Evolutionary conservation across 2,888 invertebrate species (phyloP).

Genomic region (Agrochola litura): DNA sequence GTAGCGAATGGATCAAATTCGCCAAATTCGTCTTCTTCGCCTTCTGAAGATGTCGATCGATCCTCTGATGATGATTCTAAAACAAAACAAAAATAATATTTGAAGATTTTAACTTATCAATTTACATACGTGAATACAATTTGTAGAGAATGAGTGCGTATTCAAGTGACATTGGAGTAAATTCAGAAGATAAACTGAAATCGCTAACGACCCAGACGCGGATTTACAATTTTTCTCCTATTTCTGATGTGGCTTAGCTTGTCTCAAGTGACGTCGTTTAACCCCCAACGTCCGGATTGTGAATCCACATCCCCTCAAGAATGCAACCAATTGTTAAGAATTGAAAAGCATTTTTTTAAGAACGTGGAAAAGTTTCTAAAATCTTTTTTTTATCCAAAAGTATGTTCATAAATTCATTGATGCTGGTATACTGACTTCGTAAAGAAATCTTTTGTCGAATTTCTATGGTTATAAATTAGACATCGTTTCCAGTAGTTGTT

Average conservation of each 20-base stretch:
- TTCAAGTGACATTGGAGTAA: constrained; percentile 29
- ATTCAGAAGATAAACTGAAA: constrained; percentile 71
- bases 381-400: constrained; percentile 39
- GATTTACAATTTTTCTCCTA: constrained; percentile 71
- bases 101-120: background rate
- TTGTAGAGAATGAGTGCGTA: background rate
- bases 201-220: constrained; percentile 76
- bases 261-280: constrained; percentile 79
- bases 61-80: constrained; percentile 86
- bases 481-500: constrained; percentile 55
- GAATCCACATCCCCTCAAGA: constrained; percentile 71
- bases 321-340: constrained; percentile 73
- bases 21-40: constrained; percentile 91
- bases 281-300: constrained; percentile 77
- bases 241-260: constrained; percentile 76
- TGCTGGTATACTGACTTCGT: constrained; percentile 23
- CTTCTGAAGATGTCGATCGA: constrained; percentile 89
- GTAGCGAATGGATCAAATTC: constrained; percentile 88
- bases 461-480: constrained; percentile 50
- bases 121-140: background rate
- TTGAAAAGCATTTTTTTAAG: constrained; percentile 55
- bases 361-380: constrained; percentile 47
- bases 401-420: constrained; percentile 49
- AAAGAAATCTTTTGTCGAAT: constrained; percentile 41
- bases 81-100: constrained; percentile 71